Conservation (phyloP, 35 echinoderm and acorn worm species). For the Chiridota heheva region DNA sequence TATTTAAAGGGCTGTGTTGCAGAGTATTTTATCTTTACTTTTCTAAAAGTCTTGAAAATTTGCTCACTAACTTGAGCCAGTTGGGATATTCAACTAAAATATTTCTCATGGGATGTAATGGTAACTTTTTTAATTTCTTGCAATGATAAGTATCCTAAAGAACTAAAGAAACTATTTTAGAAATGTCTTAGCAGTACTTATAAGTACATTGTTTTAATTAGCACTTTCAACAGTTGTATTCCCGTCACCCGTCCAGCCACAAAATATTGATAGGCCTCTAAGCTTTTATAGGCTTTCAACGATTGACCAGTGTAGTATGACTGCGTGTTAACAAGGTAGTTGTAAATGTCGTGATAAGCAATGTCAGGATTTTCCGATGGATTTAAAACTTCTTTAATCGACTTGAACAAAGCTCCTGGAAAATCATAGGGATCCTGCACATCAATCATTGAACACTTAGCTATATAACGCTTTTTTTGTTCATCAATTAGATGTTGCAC, state of each 20-base stretch:
- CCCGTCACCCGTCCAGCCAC: slow-evolving; percentile 18
- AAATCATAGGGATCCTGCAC: slow-evolving; percentile 20
- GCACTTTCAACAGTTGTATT: neutral
- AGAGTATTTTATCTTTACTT: no score
- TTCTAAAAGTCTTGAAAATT: no score
- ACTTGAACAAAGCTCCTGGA: slow-evolving; percentile 11
- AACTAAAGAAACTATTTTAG: no score
- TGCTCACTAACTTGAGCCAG: no score
- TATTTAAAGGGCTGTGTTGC: no score
- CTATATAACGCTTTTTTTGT: neutral
- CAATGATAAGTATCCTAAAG: no score
- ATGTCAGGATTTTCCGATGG: neutral
- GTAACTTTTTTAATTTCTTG: no score
- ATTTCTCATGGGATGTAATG: no score
- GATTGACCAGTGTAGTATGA: slow-evolving; percentile 6
- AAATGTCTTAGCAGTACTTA: no score
- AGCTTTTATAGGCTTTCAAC: slow-evolving; percentile 21
- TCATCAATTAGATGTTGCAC: neutral
- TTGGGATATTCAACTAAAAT: no score
- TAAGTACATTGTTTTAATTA: slow-evolving; percentile 18
- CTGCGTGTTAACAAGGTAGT: slow-evolving; percentile 1
- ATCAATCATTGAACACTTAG: neutral
- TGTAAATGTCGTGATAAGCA: slow-evolving; percentile 6
- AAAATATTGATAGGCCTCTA: slow-evolving; percentile 28
- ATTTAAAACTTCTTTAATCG: neutral